Base-by-base conservation (phyloP, 2,888 invertebrate genomes). In the Polietes domitor region DNA sequence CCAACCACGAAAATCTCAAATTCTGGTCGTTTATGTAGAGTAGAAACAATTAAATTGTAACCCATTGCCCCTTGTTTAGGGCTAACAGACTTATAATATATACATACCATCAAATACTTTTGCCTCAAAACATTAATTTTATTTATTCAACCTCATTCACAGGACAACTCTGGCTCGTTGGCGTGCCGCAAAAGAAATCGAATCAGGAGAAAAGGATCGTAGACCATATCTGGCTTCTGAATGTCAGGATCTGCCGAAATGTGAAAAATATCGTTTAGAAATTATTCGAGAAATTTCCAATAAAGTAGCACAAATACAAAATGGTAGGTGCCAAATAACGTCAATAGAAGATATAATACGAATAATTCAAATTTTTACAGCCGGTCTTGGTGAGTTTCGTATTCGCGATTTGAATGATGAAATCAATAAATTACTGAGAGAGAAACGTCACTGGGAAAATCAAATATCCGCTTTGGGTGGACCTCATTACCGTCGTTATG, bases 261-360 rank as follows among this genome's bases (percentile, higher is more conserved):
- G 98, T 43, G 99, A 99, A 91, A 98, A 98, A 93, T 99, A 98
- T 96, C 94, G 99, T 85, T 94, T 98, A 92, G 99, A 99, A 92
- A 98, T 99, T 82, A 97, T 99, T 77, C 94, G 98, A 78, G 99
- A 99, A 93, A 96, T 99, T 55, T 98, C 99, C 0, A 97, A 98
- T 90, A 99, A 99, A 93, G 99, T 99, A 0, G 97, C 99, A 0
- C 98, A 99, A 92, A 99, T 99, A 91, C 99, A 99, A 92, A 99
- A 99, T 93, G 98, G 96, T 96, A 91, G 86, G 80, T 70, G 28
- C 1, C 10, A 21, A 17, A 37, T 10, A 21, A 0, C 0, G 41
- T 3, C 1, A 12, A 17, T 43, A 9, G 9, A 43, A 70, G 41
- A 15, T 37, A 10, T 28, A 24, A 12, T 7, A 21, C 28, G 12